These are phyloP conservation scores for Bovichtus diacanthus DNA, from an alignment of 2,797 vertebrate species.

Conservation along the genomic window DNA sequence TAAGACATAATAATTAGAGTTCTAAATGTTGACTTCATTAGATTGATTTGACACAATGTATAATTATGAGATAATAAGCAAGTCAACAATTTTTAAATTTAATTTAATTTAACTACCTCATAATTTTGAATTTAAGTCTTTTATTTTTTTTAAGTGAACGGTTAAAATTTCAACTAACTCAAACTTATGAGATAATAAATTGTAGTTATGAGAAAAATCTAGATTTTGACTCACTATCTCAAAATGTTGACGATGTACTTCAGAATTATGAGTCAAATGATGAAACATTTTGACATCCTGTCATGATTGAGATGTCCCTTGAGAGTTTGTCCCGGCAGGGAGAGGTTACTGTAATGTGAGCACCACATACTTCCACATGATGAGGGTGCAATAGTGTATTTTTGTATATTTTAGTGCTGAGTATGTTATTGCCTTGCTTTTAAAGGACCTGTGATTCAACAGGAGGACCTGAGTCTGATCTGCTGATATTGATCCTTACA, in stretches of 20 bases:
- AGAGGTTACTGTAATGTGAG: constrained; percentile 16
- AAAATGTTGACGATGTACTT: not conserved
- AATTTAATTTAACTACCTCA: not conserved
- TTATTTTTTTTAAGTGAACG: not conserved
- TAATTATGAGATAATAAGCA: not conserved
- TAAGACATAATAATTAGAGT: not conserved
- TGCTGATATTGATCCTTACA: not conserved
- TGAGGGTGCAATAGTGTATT: not conserved
- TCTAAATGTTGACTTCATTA: not conserved
- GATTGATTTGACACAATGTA: no score
- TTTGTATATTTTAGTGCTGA: not conserved
- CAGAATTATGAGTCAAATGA: not conserved
- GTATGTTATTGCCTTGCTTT: not conserved
- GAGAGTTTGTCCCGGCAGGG: not conserved
- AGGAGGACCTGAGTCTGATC: constrained; percentile 1
- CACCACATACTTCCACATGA: not conserved
- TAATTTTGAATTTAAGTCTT: not conserved
- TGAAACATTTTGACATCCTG: not conserved
- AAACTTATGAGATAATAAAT: not conserved
- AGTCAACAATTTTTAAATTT: not conserved
- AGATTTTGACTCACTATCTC: not conserved
- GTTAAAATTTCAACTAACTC: not conserved
- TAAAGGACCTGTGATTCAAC: not conserved
- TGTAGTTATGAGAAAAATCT: not conserved
- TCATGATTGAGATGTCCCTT: not conserved